phyloP scores from a whole-genome alignment of 2,113 vertebrate genomes.

The Cnemophilus loriae region DNA sequence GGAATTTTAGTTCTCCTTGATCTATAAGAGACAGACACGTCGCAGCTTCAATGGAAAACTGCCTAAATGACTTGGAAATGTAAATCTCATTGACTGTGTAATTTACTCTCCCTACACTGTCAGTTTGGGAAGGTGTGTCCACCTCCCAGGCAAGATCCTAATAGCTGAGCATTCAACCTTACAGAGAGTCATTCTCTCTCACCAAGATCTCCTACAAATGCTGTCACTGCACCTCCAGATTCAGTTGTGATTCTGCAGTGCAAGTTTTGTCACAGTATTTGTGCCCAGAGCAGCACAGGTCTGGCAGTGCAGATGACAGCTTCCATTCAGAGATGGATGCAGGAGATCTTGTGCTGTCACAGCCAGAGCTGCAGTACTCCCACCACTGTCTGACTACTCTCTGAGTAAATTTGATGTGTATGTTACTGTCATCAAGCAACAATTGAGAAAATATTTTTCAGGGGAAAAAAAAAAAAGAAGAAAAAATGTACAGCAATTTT shows the following conservation, averaged over 20 bases:
- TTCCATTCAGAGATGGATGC: background rate
- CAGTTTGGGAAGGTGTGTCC: background rate
- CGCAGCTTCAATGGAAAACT: background rate
- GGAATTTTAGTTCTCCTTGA: background rate
- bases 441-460: background rate
- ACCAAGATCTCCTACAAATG: background rate
- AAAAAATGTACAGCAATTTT: background rate
- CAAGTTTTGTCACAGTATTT: background rate
- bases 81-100: background rate
- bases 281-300: background rate
- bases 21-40: background rate
- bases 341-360: background rate
- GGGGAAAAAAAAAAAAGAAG: background rate
- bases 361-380: background rate
- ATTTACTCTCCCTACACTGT: background rate
- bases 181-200: background rate
- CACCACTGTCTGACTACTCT: background rate
- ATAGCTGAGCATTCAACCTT: background rate
- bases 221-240: background rate
- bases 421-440: background rate
- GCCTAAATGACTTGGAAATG: background rate
- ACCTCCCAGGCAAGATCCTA: background rate
- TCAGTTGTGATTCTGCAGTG: background rate
- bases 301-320: background rate
- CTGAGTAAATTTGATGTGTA: background rate